Evolutionary conservation across 2,113 vertebrate species (phyloP).

Genomic region (Anhinga anhinga): DNA sequence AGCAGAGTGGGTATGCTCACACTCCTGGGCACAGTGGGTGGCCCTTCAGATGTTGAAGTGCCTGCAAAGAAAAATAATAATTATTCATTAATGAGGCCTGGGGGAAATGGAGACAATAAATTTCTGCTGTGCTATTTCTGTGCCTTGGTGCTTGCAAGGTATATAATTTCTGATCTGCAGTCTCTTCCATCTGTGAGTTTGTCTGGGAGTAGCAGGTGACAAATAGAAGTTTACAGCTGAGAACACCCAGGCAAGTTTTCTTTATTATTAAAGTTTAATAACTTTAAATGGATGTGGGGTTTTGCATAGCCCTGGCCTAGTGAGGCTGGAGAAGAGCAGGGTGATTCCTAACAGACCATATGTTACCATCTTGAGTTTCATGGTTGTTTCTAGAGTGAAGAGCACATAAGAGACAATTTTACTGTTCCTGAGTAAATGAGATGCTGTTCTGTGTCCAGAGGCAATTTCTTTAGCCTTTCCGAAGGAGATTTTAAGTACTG

Average conservation of each 20-base stretch:
- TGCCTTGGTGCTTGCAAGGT: not conserved
- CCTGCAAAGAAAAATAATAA: not conserved
- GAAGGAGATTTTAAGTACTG: not conserved
- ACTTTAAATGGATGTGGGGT: not conserved
- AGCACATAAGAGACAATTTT: not conserved
- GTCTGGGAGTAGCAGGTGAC: constrained; percentile 1
- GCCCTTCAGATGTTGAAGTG: not conserved
- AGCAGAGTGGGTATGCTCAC: not conserved
- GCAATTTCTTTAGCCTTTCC: not conserved
- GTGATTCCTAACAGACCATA: not conserved
- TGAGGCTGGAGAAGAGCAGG: not conserved
- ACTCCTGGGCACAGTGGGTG: not conserved
- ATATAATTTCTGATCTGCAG: not conserved
- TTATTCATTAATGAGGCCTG: not conserved
- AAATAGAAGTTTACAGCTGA: not conserved
- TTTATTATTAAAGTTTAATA: constrained; percentile 22
- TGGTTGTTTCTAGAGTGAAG: not conserved
- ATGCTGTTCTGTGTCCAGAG: not conserved
- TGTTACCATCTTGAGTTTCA: constrained; percentile 27
- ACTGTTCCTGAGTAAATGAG: not conserved
- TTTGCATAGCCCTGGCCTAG: not conserved
- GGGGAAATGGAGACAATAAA: not conserved
- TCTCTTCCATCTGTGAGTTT: not conserved
- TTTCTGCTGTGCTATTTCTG: not conserved
- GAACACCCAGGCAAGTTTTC: not conserved